phyloP scores from a whole-genome alignment of 2,888 invertebrate species.

The Orgyia antiqua region DNA sequence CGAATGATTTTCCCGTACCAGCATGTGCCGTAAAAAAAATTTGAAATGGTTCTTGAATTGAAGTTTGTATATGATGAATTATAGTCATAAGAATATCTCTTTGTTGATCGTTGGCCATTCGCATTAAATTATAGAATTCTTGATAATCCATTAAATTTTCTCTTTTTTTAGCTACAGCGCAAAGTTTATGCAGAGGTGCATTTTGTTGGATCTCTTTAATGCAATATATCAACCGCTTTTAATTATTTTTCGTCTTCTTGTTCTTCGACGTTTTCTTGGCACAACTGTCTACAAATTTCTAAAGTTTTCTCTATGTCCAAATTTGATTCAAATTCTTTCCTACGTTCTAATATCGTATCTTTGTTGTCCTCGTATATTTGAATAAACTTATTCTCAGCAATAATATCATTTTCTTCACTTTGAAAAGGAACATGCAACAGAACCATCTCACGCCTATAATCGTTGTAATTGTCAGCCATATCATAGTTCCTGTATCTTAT shows the following conservation, averaged over 20 bases:
- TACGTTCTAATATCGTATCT: not conserved
- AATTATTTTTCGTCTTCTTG: constrained; percentile 11
- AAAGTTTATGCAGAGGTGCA: constrained; percentile 22
- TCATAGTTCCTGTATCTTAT: constrained; percentile 42
- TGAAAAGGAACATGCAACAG: constrained; percentile 39
- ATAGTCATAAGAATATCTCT: constrained; percentile 11
- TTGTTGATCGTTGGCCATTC: constrained; percentile 21
- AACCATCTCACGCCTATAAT: constrained; percentile 43
- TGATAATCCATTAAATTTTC: constrained; percentile 19
- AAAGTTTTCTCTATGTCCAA: not conserved
- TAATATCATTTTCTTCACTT: constrained; percentile 40
- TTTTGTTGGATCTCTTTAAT: constrained; percentile 16
- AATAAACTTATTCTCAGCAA: constrained; percentile 36
- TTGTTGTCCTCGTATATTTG: constrained; percentile 20
- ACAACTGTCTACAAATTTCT: constrained; percentile 25
- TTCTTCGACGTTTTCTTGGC: constrained; percentile 19
- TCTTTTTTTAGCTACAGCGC: constrained; percentile 9
- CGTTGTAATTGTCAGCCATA: constrained; percentile 35
- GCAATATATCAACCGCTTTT: constrained; percentile 9
- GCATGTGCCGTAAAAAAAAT: constrained; percentile 30
- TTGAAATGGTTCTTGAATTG: constrained; percentile 15
- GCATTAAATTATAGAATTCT: constrained; percentile 19
- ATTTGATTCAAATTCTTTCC: constrained; percentile 1
- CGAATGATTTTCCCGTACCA: constrained; percentile 36
- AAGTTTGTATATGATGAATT: constrained; percentile 7